phyloP scores from a whole-genome alignment of 2,113 vertebrate genomes.

The Ranitomeya imitator region DNA sequence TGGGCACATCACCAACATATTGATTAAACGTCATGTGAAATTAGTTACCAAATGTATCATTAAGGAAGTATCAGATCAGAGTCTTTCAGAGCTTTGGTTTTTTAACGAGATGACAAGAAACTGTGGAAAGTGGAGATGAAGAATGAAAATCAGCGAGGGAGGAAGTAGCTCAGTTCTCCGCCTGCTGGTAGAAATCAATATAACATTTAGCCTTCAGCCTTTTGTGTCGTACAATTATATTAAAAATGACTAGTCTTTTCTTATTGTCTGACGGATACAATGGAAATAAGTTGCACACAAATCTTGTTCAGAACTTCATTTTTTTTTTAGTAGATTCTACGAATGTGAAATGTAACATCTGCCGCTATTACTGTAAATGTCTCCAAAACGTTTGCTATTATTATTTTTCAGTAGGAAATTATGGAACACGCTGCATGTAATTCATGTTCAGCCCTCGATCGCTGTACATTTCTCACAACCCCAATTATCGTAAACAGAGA shows the following conservation, averaged over 20 bases:
- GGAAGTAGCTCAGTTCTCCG: too few species aligned
- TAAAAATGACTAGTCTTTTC: neutral
- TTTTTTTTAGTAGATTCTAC: neutral
- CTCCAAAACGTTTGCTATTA: neutral
- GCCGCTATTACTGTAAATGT: neutral
- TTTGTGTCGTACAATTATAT: neutral
- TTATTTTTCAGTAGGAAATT: neutral
- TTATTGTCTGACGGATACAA: neutral
- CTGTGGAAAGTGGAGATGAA: too few species aligned
- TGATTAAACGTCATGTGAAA: too few species aligned
- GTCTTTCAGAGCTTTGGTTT: too few species aligned
- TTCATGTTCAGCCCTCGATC: neutral
- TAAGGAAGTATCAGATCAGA: too few species aligned
- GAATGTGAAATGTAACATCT: neutral
- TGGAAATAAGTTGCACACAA: neutral
- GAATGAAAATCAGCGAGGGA: too few species aligned
- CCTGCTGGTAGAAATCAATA: neutral
- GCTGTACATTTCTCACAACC: neutral
- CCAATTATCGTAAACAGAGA: neutral
- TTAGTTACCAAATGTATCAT: too few species aligned
- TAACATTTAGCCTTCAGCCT: neutral
- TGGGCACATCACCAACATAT: too few species aligned
- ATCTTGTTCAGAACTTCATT: neutral
- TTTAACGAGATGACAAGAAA: too few species aligned
- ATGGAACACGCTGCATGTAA: neutral